Percentiles rank a stretch among this genome's conserved stretches.
Evolutionary conservation across 2,888 invertebrate species (phyloP).

Genomic region (Tenthredo mesomela): DNA sequence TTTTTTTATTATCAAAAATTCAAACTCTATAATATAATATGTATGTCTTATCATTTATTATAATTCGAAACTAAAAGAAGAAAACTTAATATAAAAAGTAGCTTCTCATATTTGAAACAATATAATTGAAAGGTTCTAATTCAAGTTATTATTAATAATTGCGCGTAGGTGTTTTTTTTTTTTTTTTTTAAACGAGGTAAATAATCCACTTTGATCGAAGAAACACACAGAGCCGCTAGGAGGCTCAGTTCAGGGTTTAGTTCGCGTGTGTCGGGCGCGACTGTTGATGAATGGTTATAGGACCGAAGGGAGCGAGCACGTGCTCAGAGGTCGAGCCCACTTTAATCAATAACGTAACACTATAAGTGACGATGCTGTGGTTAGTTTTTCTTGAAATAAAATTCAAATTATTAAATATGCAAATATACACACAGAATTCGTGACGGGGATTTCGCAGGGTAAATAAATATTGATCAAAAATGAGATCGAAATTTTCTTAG

Average conservation of each 20-base stretch:
- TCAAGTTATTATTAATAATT: background rate
- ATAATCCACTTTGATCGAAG: slow-evolving; percentile 21
- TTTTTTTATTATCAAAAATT: background rate
- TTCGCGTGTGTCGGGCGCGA: slow-evolving; percentile 43
- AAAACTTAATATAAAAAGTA: background rate
- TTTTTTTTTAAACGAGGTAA: background rate
- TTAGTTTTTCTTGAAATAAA: background rate
- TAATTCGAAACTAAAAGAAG: background rate
- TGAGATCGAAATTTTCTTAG: no score
- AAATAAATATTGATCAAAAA: no score
- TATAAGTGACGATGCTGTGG: slow-evolving; percentile 14
- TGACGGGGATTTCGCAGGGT: no score
- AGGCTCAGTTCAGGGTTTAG: slow-evolving; percentile 11
- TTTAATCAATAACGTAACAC: slow-evolving; percentile 50
- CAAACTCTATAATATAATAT: background rate
- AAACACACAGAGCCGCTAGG: background rate
- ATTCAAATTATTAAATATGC: background rate
- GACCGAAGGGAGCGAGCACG: slow-evolving; percentile 49
- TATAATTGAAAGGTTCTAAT: background rate
- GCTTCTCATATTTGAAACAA: background rate
- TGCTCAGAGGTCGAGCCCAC: slow-evolving; percentile 49
- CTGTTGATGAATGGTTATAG: slow-evolving; percentile 49
- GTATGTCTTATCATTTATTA: background rate
- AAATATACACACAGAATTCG: no score
- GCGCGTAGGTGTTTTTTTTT: background rate